Percentiles rank a stretch among this genome's conserved stretches.
These are phyloP conservation scores for Dasypus novemcinctus DNA, from an alignment of 2,113 vertebrate genomes.

Conservation along the genomic window DNA sequence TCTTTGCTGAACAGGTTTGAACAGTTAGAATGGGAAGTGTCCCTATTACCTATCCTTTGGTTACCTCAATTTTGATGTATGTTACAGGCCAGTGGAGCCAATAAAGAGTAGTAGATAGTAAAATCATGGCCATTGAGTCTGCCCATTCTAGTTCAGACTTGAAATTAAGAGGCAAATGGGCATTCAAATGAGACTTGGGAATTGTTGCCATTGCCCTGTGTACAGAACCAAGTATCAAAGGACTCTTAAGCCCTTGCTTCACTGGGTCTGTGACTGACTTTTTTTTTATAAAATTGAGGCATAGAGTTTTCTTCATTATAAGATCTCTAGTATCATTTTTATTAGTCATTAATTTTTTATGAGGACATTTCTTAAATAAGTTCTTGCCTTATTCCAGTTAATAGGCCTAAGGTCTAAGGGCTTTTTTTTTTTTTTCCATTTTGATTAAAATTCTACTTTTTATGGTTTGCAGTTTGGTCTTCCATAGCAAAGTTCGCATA, in stretches of 20 bases:
- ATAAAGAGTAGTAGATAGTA: neutral
- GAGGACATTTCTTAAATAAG: constrained; percentile 33
- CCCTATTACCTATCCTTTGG: neutral
- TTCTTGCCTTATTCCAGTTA: constrained; percentile 11
- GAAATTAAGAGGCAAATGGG: neutral
- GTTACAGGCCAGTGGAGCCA: neutral
- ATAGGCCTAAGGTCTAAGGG: neutral
- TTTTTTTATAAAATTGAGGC: constrained; percentile 26
- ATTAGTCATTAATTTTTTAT: constrained; percentile 37
- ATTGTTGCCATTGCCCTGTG: neutral
- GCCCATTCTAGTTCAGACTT: constrained; percentile 3
- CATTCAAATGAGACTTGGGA: constrained; percentile 1
- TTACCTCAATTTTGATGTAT: constrained; percentile 3
- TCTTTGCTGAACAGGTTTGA: neutral
- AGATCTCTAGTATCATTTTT: constrained; percentile 19
- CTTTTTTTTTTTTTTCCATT: neutral
- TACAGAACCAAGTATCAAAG: neutral
- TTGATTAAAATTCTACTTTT: neutral
- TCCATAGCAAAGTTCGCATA: neutral
- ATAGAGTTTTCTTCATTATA: neutral
- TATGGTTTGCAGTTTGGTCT: neutral
- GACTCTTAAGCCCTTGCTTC: constrained; percentile 4
- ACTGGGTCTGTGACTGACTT: neutral
- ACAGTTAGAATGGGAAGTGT: neutral
- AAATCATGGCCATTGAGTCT: constrained; percentile 6